A percentile compares a stretch with the other conserved stretches of the same genome.
Evolutionary conservation across 2,797 vertebrate species (phyloP).

Genomic region (Limosa lapponica): DNA sequence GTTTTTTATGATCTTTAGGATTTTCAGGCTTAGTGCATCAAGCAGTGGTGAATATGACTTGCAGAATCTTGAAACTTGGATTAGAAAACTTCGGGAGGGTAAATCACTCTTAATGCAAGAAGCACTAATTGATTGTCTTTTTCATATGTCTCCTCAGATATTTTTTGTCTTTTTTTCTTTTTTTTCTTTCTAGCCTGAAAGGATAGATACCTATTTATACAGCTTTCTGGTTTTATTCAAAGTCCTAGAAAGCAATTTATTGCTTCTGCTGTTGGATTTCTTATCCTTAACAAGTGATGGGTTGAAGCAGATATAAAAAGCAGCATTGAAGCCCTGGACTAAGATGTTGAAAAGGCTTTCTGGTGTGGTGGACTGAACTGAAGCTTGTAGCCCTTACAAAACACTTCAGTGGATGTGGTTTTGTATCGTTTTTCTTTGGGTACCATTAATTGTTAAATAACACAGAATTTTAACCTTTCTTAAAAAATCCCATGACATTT

Average conservation of each 20-base stretch:
- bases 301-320: not conserved
- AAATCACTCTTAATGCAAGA: not conserved
- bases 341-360: not conserved
- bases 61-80: not conserved
- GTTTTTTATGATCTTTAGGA: not conserved
- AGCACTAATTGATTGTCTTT: not conserved
- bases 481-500: slow-evolving; percentile 81
- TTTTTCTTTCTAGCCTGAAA: not conserved
- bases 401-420: slow-evolving; percentile 29
- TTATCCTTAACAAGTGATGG: not conserved
- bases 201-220: not conserved
- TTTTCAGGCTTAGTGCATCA: not conserved
- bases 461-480: slow-evolving; percentile 75
- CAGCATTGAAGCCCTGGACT: not conserved
- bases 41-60: not conserved
- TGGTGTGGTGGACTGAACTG: not conserved
- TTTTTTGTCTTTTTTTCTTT: not conserved
- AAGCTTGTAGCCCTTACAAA: not conserved
- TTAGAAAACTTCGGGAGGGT: not conserved
- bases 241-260: not conserved
- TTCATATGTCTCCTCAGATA: not conserved
- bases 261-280: not conserved
- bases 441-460: slow-evolving; percentile 45
- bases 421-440: slow-evolving; percentile 24
- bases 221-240: not conserved